A percentile compares a stretch with the other conserved stretches of the same genome.
Evolutionary conservation across 1,140 invertebrate genomes (phyloP).

Genomic region (Microplitis mediator): DNA sequence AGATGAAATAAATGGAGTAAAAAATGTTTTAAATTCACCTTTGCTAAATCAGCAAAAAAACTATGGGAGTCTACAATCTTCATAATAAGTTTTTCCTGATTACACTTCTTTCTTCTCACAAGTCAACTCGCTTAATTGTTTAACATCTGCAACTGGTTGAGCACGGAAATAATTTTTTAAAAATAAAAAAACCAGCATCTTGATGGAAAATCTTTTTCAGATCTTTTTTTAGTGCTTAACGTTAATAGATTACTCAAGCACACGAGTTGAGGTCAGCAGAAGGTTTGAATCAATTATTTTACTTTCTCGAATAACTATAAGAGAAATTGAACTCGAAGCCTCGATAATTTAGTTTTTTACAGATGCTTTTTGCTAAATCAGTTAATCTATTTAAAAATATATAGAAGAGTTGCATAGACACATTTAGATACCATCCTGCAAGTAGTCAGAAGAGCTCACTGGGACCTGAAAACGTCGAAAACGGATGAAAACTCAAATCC

Average conservation of each 20-base stretch:
- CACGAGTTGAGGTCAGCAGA: conserved; percentile 3
- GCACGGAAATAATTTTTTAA: neutral
- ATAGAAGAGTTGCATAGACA: no score
- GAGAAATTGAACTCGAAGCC: no score
- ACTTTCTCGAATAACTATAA: no score
- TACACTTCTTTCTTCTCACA: neutral
- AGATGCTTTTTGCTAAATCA: neutral
- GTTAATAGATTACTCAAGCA: conserved; percentile 6
- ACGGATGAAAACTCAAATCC: no score
- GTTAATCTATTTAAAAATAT: no score
- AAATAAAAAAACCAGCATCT: neutral
- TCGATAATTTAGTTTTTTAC: no score
- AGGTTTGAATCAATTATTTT: neutral
- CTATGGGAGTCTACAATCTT: neutral
- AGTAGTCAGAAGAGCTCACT: no score
- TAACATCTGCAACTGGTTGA: neutral
- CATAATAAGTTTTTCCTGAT: conserved; percentile 1
- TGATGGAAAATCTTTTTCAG: conserved; percentile 22
- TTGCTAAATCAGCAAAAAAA: neutral
- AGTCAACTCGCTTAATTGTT: conserved; percentile 9
- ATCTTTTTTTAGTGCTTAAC: conserved; percentile 11
- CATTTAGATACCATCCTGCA: no score
- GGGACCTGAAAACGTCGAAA: no score
- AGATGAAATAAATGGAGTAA: neutral
- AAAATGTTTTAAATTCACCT: conserved; percentile 15